phyloP scores from a whole-genome alignment of 30 jellyfish, hydroid and myxozoan species.

The Mastigias papua region DNA sequence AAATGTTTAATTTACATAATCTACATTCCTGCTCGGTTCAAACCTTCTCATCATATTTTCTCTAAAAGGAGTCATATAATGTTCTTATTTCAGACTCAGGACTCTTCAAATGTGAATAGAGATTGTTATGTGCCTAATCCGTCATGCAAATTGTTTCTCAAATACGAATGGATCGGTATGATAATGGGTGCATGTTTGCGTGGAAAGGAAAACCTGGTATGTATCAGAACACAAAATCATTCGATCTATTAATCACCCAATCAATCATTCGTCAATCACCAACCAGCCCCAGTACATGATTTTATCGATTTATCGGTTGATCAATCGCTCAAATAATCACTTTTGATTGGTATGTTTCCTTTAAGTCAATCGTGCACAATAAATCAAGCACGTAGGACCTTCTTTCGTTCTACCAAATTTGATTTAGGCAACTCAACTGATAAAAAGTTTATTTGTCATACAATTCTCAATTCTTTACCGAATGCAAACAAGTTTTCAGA shows the following conservation, averaged over 20 bases:
- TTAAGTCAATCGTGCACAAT: no score
- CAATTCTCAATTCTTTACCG: no score
- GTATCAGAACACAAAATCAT: not conserved
- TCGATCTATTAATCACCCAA: not conserved
- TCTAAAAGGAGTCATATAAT: not conserved
- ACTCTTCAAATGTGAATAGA: conserved; percentile 84
- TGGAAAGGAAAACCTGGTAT: conserved; percentile 83
- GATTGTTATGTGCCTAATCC: conserved; percentile 92
- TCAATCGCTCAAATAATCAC: no score
- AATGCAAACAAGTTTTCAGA: no score
- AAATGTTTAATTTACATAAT: no score
- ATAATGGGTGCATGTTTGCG: conserved; percentile 93
- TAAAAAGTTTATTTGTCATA: no score
- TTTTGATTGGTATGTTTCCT: no score
- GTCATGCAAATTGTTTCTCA: conserved; percentile 71
- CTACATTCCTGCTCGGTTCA: no score
- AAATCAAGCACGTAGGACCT: no score
- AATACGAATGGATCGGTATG: conserved; percentile 86
- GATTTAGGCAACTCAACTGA: no score
- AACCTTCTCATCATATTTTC: not conserved
- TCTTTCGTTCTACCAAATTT: no score
- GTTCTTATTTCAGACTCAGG: conserved; percentile 56
- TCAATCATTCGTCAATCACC: not conserved
- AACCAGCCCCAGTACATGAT: not conserved
- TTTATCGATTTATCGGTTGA: not conserved